phyloP scores from a whole-genome alignment of 2,113 vertebrate species.

The Lophochroa leadbeateri region DNA sequence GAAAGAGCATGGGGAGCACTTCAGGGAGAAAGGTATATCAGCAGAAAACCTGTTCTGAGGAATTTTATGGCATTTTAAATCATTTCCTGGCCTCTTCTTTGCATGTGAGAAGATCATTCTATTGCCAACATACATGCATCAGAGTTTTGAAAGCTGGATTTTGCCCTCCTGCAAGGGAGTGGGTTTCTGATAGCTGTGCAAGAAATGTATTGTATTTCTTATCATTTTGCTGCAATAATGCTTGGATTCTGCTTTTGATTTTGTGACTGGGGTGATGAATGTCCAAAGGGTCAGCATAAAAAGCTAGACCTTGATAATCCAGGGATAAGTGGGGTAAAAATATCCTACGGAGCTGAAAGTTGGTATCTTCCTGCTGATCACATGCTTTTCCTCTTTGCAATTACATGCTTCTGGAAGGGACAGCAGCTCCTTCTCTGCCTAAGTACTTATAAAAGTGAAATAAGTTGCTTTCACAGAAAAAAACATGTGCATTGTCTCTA shows the following conservation, averaged over 20 bases:
- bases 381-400: not conserved
- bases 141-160: constrained; percentile 24
- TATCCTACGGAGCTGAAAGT: not conserved
- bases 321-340: not conserved
- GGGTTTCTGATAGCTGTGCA: not conserved
- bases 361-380: not conserved
- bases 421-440: not conserved
- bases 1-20: constrained; percentile 52
- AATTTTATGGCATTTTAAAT: constrained; percentile 68
- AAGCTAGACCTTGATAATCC: not conserved
- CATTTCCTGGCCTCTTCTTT: constrained; percentile 48
- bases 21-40: constrained; percentile 54
- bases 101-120: constrained; percentile 33
- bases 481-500: not conserved
- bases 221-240: not conserved
- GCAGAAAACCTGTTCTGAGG: constrained; percentile 55
- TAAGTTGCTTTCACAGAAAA: not conserved
- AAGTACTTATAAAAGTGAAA: not conserved
- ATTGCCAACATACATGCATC: not conserved
- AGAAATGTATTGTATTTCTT: not conserved
- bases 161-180: not conserved
- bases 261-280: not conserved
- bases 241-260: not conserved
- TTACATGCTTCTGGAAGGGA: not conserved
- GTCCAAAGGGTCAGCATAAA: not conserved